These are phyloP conservation scores for Oreotrochilus melanogaster DNA, from an alignment of 2,113 vertebrate species.

Conservation along the genomic window DNA sequence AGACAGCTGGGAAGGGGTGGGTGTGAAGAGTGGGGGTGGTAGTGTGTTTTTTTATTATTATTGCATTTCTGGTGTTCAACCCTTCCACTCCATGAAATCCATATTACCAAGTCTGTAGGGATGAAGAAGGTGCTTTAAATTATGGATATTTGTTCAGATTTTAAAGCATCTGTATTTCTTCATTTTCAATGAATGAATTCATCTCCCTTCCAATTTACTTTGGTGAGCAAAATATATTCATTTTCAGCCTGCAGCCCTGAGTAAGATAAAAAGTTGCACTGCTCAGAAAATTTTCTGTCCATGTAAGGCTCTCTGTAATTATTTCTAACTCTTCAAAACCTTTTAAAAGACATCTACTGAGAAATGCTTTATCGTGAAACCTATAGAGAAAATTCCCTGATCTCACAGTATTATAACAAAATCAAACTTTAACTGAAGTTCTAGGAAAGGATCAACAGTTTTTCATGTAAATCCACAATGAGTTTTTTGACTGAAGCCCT, in stretches of 20 bases:
- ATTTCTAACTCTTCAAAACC: not conserved
- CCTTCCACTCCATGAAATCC: constrained; percentile 23
- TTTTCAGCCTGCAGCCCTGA: not conserved
- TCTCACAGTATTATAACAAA: not conserved
- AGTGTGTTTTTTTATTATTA: constrained; percentile 49
- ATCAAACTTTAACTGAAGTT: not conserved
- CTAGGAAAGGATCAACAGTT: constrained; percentile 20
- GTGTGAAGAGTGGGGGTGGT: constrained; percentile 65
- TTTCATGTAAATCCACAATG: not conserved
- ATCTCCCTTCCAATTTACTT: not conserved
- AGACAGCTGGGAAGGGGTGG: constrained; percentile 64
- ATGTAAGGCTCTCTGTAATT: not conserved
- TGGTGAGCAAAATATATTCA: not conserved
- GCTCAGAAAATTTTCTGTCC: not conserved
- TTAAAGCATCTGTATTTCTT: not conserved
- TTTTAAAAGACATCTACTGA: not conserved
- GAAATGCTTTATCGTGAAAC: constrained; percentile 2
- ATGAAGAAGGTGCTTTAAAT: not conserved
- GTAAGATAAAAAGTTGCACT: not conserved
- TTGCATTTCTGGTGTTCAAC: constrained; percentile 53
- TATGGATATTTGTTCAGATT: not conserved
- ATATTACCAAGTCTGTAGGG: not conserved
- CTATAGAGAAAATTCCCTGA: not conserved
- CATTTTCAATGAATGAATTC: not conserved
- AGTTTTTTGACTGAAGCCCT: constrained; percentile 28